These are phyloP conservation scores for Sceliomorpha sp. DNA, from an alignment of 2,888 invertebrate species.

Conservation along the genomic window DNA sequence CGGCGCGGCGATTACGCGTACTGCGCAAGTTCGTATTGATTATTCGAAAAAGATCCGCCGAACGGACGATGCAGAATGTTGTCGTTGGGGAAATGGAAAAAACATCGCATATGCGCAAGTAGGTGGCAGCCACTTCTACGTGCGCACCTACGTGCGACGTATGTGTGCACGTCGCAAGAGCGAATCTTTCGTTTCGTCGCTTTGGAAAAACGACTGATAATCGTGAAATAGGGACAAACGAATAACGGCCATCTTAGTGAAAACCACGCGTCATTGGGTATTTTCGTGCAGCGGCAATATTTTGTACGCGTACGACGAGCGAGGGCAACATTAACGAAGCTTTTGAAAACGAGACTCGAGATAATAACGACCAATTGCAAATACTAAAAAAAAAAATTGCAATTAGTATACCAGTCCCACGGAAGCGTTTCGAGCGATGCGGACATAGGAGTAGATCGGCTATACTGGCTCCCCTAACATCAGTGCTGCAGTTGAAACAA, in stretches of 20 bases:
- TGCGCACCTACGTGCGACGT: conserved; percentile 17
- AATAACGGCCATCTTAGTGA: conserved; percentile 33
- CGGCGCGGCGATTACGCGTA: conserved; percentile 12
- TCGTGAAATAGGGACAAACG: not conserved
- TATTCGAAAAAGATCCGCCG: conserved; percentile 21
- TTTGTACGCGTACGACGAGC: conserved; percentile 20
- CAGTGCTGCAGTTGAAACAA: too few relatives aligned
- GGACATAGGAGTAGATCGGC: too few relatives aligned
- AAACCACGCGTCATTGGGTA: conserved; percentile 40
- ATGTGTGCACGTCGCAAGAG: not conserved
- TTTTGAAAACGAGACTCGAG: conserved; percentile 1
- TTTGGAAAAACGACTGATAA: not conserved
- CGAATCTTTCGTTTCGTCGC: not conserved
- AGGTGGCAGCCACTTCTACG: not conserved
- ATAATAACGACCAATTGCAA: too few relatives aligned
- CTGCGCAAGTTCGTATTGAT: conserved; percentile 38
- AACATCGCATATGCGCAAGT: conserved; percentile 31
- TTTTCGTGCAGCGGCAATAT: conserved; percentile 42
- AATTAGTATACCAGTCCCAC: too few relatives aligned
- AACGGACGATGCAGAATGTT: conserved; percentile 17
- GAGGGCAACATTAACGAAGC: conserved; percentile 27
- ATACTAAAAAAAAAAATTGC: too few relatives aligned
- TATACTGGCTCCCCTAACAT: too few relatives aligned
- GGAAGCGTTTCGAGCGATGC: too few relatives aligned
- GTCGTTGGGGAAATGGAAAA: conserved; percentile 4